Evolutionary conservation across 2,888 invertebrate genomes (phyloP).

Genomic region (Flexamia atlantica): DNA sequence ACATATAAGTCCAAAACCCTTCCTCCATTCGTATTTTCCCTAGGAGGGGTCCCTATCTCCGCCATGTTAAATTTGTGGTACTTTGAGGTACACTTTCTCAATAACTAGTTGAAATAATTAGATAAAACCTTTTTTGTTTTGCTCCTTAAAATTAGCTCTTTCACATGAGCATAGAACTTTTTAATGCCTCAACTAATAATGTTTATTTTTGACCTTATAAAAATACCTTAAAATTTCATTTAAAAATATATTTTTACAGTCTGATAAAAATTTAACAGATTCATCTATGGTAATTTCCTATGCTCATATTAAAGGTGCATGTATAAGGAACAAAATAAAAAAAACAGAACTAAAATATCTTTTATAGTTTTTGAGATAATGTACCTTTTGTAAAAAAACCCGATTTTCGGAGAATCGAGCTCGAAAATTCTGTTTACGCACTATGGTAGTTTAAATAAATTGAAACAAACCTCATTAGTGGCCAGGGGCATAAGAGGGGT

Average conservation of each 20-base stretch:
- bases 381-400: slow-evolving; percentile 33
- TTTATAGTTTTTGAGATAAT: slow-evolving; percentile 23
- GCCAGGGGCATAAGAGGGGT: slow-evolving; percentile 36
- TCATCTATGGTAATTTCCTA: neutral
- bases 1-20: too few relatives aligned
- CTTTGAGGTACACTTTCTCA: neutral
- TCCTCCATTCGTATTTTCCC: too few relatives aligned
- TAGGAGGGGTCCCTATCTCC: neutral
- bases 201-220: neutral
- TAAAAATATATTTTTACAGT: neutral
- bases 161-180: neutral
- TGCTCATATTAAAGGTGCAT: neutral
- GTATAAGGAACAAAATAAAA: neutral
- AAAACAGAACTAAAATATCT: slow-evolving; percentile 30
- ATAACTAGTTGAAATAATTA: neutral
- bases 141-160: neutral
- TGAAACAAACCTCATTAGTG: slow-evolving; percentile 20
- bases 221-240: neutral
- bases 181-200: neutral
- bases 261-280: neutral
- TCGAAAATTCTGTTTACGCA: neutral
- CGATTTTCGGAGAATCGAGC: slow-evolving; percentile 5
- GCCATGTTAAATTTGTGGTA: slow-evolving; percentile 14
- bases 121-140: neutral
- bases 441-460: neutral